Evolutionary conservation across 2,888 invertebrate species (phyloP), one percentile per base, ranked within the genome.

Genomic region (Rapana venosa): DNA sequence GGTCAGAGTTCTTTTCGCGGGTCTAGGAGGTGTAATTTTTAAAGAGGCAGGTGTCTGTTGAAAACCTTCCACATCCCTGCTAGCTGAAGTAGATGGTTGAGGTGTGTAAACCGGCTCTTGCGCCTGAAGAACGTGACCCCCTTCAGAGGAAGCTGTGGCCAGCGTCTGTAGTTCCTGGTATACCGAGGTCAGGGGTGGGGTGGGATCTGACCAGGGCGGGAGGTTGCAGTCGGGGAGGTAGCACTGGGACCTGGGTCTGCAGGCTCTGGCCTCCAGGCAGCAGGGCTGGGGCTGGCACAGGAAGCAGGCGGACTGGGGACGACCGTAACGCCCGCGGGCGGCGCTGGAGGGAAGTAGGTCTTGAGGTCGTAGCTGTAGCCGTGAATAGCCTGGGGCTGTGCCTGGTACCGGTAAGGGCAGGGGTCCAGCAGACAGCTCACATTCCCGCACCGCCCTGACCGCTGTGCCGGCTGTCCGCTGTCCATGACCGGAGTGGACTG

Each of bases 201-300:
- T 15, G 5, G 56, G 58, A 1, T n/a, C 84, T 30, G 6, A 6
- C 32, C 66, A 86, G 35, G 86, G n/a, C 8, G n/a, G n/a, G 17
- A 86, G 20, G 86, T 32, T 35, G 32, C 86, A 61, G 22, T 58
- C 86, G 2, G 86, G 66, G 1, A 86, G 4, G n/a, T 56, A 86
- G 86, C 61, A 86, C 86, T 86, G 86, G 61, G 86, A 86, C 86
- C 13, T n/a, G 30, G 86, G 86, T 86, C 86, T 86, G 86, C 86
- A 4, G 30, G 32, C n/a, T 86, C 66, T 86, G 32, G 61, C 47
- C 74, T 74, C 74, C 47, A 87, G 35, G 74, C 47, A 61, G 74
- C 87, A 70, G 32, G 70, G 36, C 56, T 84, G 66, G 26, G 70
- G n/a, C 1, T 66, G 30, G 61, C 74, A 61, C 66, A 85, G 85